These are phyloP conservation scores for Ophiothrix spiculata DNA, from an alignment of 35 echinoderm and acorn worm genomes.

Conservation along the genomic window DNA sequence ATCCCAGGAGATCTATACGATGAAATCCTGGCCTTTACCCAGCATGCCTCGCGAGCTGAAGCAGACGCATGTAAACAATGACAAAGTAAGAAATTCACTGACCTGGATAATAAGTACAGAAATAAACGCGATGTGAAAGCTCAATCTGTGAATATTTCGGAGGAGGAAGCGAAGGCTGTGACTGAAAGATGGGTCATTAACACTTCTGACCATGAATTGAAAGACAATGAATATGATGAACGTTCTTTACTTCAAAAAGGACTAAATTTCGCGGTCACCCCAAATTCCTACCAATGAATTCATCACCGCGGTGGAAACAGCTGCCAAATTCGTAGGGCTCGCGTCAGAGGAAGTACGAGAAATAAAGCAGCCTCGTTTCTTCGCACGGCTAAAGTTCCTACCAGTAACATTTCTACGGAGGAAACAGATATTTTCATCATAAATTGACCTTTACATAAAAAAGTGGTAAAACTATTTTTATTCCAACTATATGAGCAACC, in stretches of 20 bases:
- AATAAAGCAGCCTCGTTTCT: not conserved
- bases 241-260: not conserved
- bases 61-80: not conserved
- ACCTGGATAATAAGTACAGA: not conserved
- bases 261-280: not conserved
- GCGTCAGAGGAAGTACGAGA: not conserved
- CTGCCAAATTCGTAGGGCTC: slow-evolving; percentile 5
- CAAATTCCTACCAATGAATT: not conserved
- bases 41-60: not conserved
- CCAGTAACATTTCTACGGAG: not conserved
- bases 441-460: too few species aligned
- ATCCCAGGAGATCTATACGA: not conserved
- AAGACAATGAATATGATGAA: not conserved
- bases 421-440: too few species aligned
- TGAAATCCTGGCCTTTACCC: not conserved
- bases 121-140: not conserved
- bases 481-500: too few species aligned
- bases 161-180: not conserved
- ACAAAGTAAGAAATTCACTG: not conserved
- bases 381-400: not conserved
- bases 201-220: not conserved
- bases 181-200: not conserved
- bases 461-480: too few species aligned
- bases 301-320: slow-evolving; percentile 10
- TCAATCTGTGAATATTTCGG: not conserved